Percentiles rank a stretch among this genome's conserved stretches.
These are phyloP conservation scores for Erebia aethiops DNA, from an alignment of 2,888 invertebrate species.

Conservation along the genomic window DNA sequence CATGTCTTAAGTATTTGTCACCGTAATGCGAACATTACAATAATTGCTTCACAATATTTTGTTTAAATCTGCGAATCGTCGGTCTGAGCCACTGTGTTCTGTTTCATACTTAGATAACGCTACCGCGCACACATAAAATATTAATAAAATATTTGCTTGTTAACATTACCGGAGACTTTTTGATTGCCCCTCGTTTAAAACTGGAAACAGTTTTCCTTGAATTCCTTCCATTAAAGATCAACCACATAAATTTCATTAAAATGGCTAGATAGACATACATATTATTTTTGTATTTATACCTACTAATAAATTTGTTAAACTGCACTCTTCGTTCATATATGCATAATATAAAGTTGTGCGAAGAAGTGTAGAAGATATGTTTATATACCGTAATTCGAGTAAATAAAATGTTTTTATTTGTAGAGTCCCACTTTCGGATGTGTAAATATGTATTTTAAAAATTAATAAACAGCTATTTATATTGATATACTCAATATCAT, in stretches of 20 bases:
- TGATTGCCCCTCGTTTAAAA: neutral
- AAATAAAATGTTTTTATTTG: conserved; percentile 1
- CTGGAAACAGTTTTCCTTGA: neutral
- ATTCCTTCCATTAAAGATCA: neutral
- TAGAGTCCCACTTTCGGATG: conserved; percentile 3
- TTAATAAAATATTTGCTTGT: too few relatives aligned
- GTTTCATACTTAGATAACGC: too few relatives aligned
- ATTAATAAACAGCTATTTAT: too few relatives aligned
- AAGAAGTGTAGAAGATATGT: conserved; percentile 30
- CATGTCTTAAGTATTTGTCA: too few relatives aligned
- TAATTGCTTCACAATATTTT: too few relatives aligned
- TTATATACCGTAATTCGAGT: neutral
- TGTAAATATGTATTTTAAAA: conserved; percentile 20
- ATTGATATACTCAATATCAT: neutral
- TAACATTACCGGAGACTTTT: neutral
- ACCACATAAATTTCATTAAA: conserved; percentile 6
- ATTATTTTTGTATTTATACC: neutral
- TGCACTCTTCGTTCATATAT: neutral
- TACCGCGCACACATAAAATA: too few relatives aligned
- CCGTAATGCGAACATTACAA: too few relatives aligned
- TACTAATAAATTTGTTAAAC: neutral
- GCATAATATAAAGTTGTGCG: conserved; percentile 24
- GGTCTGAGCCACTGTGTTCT: too few relatives aligned
- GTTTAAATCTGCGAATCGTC: too few relatives aligned
- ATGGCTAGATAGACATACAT: neutral